Percentiles rank a stretch among this genome's conserved stretches.
Evolutionary conservation across 1,140 invertebrate species (phyloP).

Genomic region (Drosophila pallidifrons): DNA sequence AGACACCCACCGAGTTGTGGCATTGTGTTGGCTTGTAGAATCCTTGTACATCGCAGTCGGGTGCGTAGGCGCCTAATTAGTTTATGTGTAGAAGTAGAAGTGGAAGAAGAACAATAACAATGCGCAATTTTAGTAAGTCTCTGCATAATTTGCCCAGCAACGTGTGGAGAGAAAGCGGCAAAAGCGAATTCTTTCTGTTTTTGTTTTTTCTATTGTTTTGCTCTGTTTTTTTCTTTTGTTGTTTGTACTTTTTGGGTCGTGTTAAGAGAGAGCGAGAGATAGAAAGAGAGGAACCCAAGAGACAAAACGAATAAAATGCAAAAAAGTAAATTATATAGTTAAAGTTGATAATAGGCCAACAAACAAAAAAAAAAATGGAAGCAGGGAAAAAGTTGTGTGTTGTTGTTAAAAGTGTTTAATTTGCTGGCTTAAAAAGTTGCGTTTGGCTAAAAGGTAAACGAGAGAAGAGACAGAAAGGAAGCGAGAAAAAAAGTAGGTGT

Average conservation of each 20-base stretch:
- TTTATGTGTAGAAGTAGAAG: slow-evolving; percentile 28
- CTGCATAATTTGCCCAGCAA: slow-evolving; percentile 40
- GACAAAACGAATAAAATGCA: slow-evolving; percentile 12
- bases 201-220: slow-evolving; percentile 48
- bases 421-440: slow-evolving; percentile 81
- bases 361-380: slow-evolving; percentile 42
- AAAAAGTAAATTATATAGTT: slow-evolving; percentile 58
- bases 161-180: slow-evolving; percentile 64
- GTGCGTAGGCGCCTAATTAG: slow-evolving; percentile 90
- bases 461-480: slow-evolving; percentile 24
- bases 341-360: slow-evolving; percentile 63
- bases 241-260: slow-evolving; percentile 53
- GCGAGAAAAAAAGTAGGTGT: slow-evolving; percentile 61
- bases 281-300: slow-evolving; percentile 5
- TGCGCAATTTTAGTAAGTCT: slow-evolving; percentile 68
- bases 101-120: background rate
- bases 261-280: slow-evolving; percentile 22
- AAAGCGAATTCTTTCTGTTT: slow-evolving; percentile 57
- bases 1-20: slow-evolving; percentile 92
- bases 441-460: slow-evolving; percentile 60
- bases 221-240: slow-evolving; percentile 21
- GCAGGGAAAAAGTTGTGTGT: slow-evolving; percentile 61
- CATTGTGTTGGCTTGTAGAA: slow-evolving; percentile 95
- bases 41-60: slow-evolving; percentile 93
- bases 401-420: slow-evolving; percentile 79